Conservation (phyloP, 2,888 invertebrate genomes). For the Norana najaformis region DNA sequence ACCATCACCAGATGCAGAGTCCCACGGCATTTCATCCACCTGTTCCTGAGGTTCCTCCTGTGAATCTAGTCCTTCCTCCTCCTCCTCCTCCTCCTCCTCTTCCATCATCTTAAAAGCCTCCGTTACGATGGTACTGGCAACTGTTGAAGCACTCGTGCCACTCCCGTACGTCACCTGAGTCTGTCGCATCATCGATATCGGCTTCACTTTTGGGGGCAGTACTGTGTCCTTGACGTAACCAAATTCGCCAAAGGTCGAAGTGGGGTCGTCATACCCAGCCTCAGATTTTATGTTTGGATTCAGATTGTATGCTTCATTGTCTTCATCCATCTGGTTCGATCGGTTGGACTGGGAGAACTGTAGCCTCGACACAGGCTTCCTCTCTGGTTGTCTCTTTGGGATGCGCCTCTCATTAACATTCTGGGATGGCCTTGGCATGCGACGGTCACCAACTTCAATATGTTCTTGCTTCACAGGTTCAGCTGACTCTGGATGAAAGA, state of each 20-base stretch:
- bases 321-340: background rate
- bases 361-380: background rate
- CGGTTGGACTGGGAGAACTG: background rate
- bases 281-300: background rate
- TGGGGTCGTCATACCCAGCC: background rate
- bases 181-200: slow-evolving; percentile 9
- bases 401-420: background rate
- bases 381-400: background rate
- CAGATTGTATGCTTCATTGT: background rate
- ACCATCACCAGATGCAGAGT: background rate
- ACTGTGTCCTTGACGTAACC: background rate
- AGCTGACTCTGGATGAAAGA: background rate
- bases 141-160: background rate
- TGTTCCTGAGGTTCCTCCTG: background rate
- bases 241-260: background rate
- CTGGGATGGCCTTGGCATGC: background rate
- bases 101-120: slow-evolving; percentile 2
- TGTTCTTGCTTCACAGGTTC: background rate
- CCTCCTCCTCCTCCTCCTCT: background rate
- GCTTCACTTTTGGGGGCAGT: background rate
- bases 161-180: slow-evolving; percentile 15
- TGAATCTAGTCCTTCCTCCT: background rate
- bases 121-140: slow-evolving; percentile 18
- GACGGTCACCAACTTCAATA: background rate
- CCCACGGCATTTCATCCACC: background rate